Evolutionary conservation across 2,797 vertebrate genomes (phyloP).

Genomic region (Smutsia temminckii): DNA sequence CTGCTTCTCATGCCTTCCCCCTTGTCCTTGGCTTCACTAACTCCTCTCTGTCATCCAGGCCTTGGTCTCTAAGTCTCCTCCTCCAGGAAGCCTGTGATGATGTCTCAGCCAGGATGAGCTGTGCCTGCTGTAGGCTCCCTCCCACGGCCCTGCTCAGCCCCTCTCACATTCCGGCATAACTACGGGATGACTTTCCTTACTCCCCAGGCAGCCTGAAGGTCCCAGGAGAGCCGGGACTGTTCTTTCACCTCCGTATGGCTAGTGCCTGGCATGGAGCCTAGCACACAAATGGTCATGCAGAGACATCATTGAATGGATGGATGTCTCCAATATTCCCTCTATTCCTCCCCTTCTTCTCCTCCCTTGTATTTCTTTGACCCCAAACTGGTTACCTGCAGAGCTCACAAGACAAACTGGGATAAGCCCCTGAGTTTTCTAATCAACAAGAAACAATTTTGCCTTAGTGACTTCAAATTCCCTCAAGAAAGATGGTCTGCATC

Average conservation of each 20-base stretch:
- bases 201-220: neutral
- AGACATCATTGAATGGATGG: rapidly evolving
- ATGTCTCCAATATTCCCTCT: neutral
- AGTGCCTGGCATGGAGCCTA: neutral
- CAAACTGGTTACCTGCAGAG: neutral
- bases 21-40: neutral
- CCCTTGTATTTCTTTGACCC: neutral
- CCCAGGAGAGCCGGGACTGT: neutral
- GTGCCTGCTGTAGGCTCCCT: neutral
- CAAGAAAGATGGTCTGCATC: neutral
- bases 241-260: neutral
- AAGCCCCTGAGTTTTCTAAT: neutral
- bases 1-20: neutral
- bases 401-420: neutral
- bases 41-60: neutral
- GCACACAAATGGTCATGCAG: neutral
- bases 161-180: neutral
- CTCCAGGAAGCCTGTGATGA: neutral
- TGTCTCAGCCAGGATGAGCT: neutral
- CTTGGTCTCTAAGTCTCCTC: neutral
- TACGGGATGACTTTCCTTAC: neutral
- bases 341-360: neutral
- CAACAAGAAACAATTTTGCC: neutral
- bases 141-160: neutral
- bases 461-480: neutral